Conservation (phyloP, 2,888 invertebrate genomes). For the Tholera decimalis region DNA sequence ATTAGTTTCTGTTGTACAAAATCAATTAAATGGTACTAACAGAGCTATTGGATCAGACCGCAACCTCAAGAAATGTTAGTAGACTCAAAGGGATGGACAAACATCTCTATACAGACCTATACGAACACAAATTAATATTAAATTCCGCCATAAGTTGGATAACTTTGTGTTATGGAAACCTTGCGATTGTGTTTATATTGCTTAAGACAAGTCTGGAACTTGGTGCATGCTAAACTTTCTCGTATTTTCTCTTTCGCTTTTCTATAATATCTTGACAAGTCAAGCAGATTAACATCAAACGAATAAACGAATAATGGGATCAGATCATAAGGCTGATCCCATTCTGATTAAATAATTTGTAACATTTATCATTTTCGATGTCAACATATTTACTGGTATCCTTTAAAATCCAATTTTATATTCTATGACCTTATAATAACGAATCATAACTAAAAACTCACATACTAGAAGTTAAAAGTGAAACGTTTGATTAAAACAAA, state of each 20-base stretch:
- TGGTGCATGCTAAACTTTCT: neutral
- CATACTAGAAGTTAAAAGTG: neutral
- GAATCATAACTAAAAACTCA: conserved; percentile 7
- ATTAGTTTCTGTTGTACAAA: conserved; percentile 89
- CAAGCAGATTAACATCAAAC: neutral
- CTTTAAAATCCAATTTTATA: neutral
- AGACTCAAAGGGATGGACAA: conserved; percentile 81
- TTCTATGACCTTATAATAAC: neutral
- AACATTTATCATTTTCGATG: neutral
- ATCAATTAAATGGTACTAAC: conserved; percentile 89
- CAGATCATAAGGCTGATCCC: no score
- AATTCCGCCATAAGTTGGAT: conserved; percentile 65
- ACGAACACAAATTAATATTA: conserved; percentile 72
- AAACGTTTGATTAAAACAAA: conserved; percentile 8
- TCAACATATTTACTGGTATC: neutral
- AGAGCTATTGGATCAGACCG: conserved; percentile 79
- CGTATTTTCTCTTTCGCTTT: neutral
- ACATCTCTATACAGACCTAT: conserved; percentile 67
- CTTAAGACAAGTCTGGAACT: conserved; percentile 1
- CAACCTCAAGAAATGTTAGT: conserved; percentile 84
- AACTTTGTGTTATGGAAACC: conserved; percentile 40
- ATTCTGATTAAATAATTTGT: no score
- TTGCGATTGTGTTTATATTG: conserved; percentile 21
- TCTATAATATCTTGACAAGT: neutral
- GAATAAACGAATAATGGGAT: no score